Evolutionary conservation across 2,797 vertebrate species (phyloP), one percentile per base, ranked within the genome.

Genomic region (Eutrigla gurnardus): DNA sequence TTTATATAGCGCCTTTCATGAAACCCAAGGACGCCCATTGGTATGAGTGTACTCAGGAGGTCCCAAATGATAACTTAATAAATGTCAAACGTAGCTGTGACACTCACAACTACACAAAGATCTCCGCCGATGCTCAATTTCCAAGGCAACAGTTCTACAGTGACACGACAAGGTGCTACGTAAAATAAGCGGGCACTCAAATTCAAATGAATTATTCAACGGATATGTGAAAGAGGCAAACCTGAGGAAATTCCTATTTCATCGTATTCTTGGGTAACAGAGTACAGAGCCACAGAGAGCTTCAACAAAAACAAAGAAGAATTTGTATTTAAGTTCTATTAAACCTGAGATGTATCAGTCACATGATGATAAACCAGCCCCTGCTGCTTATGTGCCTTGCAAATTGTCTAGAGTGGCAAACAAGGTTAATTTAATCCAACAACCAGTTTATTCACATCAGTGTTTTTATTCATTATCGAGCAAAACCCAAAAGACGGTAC

Each of bases 351-450:
- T n/a, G 2, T 17, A 58, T 63, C 18, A 46, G 36, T 47, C 42
- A 57, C 18, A 35, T 60, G 33, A 49, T 33, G 40, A 62, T 45
- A 25, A 63, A 66, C 11, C 55, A 6, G 2, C 40, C n/a, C 55
- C 10, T 33, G 25, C 37, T 58, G 63, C 66, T 79, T 55, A n/a
- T 65, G 58, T 39, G 61, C 39, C 60, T 75, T 65, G 70, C 73
- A 76, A 84, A 64, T 78, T 76, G 66, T 91, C 67, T 82, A 35
- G 67, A 60, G 69, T 14, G 55, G 82, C 36, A 86, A 88, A 85
- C 83, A 86, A 83, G 73, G 71, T 82, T 86, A 81, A 87, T 25
- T 25, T 25, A 25, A 77, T 35, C 63, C 69, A 73, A 68, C 70
- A 75, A 71, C 81, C 74, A 63, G 76, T 77, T 82, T 61, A 77